Evolutionary conservation across 35 echinoderm and acorn worm species (phyloP), one percentile per base, ranked within the genome.

Genomic region (Patiria miniata): DNA sequence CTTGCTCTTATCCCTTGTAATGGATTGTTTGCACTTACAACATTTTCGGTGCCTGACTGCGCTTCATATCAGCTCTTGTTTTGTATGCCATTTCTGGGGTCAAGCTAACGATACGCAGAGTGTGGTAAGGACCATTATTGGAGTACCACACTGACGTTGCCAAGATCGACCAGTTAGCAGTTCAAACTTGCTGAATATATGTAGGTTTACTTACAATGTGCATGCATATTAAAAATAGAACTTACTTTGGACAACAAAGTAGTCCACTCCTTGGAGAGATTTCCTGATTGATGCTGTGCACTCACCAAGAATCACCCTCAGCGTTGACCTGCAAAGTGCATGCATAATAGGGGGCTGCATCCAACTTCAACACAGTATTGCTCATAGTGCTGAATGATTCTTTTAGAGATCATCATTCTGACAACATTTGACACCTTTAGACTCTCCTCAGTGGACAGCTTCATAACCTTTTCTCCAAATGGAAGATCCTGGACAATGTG

Each of bases 381-480:
- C 16, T 56, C 18, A 83, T 83, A 83, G 30, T 83, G 81, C 40
- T n/a, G 40, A 60, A 65, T 65, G 68, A 85, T 85, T 36, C 83
- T 51, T 32, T 85, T 30, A 12, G 58, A 58, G 68, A 85, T 85
- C 83, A 73, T n/a, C n/a, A n/a, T n/a, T n/a, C n/a, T n/a, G n/a
- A n/a, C n/a, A n/a, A n/a, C n/a, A n/a, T n/a, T n/a, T n/a, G n/a
- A n/a, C n/a, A n/a, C n/a, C n/a, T n/a, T n/a, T n/a, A n/a, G n/a
- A n/a, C n/a, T n/a, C n/a, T 69, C n/a, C n/a, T n/a, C 59, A 37
- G 83, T 85, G 39, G 83, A 68, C 37, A 85, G 83, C 51, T 85
- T 85, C 8, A 73, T 54, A 38, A 68, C 12, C 59, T 69, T 73
- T 85, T 85, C 83, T 16, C 83, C 57, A n/a, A n/a, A n/a, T n/a